Conservation (phyloP, 2,113 vertebrate species). For the Numida meleagris region DNA sequence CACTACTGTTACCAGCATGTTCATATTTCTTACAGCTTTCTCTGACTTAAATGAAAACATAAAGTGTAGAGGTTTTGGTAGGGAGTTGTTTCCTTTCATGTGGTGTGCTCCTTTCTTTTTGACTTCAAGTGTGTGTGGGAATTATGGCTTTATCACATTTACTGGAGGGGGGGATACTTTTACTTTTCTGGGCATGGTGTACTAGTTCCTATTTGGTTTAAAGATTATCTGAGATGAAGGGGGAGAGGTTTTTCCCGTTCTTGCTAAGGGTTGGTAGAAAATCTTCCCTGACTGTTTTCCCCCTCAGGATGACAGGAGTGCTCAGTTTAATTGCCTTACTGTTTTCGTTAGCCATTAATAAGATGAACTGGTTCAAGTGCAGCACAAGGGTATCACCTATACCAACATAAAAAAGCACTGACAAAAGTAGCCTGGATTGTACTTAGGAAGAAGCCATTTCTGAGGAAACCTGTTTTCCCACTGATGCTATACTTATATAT, state of each 20-base stretch:
- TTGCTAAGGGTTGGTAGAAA: neutral
- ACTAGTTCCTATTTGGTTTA: neutral
- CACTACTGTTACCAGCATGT: neutral
- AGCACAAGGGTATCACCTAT: neutral
- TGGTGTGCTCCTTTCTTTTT: slow-evolving; percentile 36
- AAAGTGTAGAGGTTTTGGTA: neutral
- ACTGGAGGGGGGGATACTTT: neutral
- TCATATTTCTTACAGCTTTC: slow-evolving; percentile 38
- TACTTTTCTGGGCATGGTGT: neutral
- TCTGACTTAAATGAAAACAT: slow-evolving; percentile 42
- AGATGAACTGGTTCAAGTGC: neutral
- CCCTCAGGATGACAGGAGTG: neutral
- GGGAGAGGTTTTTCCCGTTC: neutral
- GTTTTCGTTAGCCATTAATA: neutral
- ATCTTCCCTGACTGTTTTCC: neutral
- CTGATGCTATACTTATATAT: neutral
- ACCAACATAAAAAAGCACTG: neutral
- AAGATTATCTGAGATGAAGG: neutral
- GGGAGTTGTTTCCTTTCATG: neutral
- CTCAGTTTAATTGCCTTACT: neutral
- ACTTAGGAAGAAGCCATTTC: neutral
- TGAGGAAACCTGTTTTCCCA: neutral
- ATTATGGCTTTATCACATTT: neutral
- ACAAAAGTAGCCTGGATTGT: neutral
- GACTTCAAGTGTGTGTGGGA: slow-evolving; percentile 20